Percentiles rank a stretch among this genome's conserved stretches.
Conservation (phyloP, 2,888 invertebrate species). For the Platycnemis pennipes region DNA sequence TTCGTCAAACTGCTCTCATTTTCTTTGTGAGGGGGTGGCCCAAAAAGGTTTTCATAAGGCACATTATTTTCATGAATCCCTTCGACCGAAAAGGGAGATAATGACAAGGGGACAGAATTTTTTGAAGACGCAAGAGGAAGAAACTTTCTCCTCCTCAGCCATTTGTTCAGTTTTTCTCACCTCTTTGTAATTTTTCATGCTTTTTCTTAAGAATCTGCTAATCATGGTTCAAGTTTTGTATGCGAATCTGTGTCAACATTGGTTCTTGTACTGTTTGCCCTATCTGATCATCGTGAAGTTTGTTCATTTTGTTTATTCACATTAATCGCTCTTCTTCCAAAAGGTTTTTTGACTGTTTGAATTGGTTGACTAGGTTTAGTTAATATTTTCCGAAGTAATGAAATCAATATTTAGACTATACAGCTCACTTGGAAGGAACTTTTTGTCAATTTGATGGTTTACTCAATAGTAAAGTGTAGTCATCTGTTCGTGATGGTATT, state of each 20-base stretch:
- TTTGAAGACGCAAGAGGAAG: not conserved
- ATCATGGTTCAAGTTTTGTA: not conserved
- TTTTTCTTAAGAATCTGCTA: not conserved
- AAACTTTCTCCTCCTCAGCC: not conserved
- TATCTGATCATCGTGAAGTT: not conserved
- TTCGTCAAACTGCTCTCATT: not conserved
- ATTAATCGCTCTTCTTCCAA: not conserved
- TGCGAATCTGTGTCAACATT: not conserved
- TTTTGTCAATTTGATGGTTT: too few relatives aligned
- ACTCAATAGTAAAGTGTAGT: too few relatives aligned
- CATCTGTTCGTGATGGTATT: too few relatives aligned
- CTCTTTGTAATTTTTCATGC: not conserved
- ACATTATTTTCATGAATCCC: slow-evolving; percentile 23
- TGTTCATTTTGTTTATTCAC: not conserved
- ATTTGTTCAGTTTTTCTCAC: not conserved
- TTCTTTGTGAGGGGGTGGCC: not conserved
- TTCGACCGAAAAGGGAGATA: slow-evolving; percentile 56
- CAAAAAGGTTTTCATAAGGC: slow-evolving; percentile 45
- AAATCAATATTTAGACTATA: too few relatives aligned
- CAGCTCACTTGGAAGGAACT: too few relatives aligned
- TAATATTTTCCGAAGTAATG: too few relatives aligned
- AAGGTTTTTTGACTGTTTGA: not conserved
- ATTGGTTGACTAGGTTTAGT: too few relatives aligned
- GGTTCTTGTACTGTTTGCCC: not conserved
- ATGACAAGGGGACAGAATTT: slow-evolving; percentile 24